Percentiles rank a stretch among this genome's conserved stretches.
These are phyloP conservation scores for Philereme transversata DNA, from an alignment of 2,888 invertebrate genomes.

Conservation along the genomic window DNA sequence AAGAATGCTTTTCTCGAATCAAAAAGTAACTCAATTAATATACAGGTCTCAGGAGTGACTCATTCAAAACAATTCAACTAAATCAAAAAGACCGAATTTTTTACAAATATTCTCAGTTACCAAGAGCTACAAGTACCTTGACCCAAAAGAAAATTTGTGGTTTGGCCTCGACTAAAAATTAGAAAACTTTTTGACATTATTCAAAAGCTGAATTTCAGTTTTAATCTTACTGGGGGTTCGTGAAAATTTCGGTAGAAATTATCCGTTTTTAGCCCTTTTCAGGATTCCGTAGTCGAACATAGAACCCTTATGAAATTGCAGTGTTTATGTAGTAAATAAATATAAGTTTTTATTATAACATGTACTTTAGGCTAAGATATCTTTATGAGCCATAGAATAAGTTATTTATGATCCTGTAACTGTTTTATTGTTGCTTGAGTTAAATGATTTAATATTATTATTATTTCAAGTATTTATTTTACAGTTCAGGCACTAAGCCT, in stretches of 20 bases:
- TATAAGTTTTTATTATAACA: too few species aligned
- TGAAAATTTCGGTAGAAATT: slow-evolving; percentile 16
- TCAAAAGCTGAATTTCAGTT: slow-evolving; percentile 33
- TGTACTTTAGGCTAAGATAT: too few species aligned
- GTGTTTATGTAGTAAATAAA: too few species aligned
- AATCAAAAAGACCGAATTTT: not conserved
- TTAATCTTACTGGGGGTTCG: slow-evolving; percentile 14
- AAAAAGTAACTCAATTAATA: not conserved
- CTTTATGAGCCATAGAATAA: too few species aligned
- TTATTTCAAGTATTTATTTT: too few species aligned
- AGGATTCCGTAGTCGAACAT: not conserved
- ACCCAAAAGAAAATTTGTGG: not conserved
- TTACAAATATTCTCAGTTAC: not conserved
- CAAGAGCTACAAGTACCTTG: not conserved
- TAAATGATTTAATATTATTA: too few species aligned
- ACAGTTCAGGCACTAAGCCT: too few species aligned
- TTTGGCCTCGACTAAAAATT: slow-evolving; percentile 30
- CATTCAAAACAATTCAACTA: not conserved
- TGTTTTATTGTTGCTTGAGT: too few species aligned
- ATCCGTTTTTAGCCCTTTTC: slow-evolving; percentile 11
- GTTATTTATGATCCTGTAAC: too few species aligned
- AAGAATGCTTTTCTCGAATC: not conserved
- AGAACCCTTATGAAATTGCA: too few species aligned
- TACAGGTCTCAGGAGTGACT: not conserved
- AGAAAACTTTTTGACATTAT: slow-evolving; percentile 42